Evolutionary conservation across 2,797 vertebrate species (phyloP), one percentile per base, ranked within the genome.

Genomic region (Meriones psammophilus): DNA sequence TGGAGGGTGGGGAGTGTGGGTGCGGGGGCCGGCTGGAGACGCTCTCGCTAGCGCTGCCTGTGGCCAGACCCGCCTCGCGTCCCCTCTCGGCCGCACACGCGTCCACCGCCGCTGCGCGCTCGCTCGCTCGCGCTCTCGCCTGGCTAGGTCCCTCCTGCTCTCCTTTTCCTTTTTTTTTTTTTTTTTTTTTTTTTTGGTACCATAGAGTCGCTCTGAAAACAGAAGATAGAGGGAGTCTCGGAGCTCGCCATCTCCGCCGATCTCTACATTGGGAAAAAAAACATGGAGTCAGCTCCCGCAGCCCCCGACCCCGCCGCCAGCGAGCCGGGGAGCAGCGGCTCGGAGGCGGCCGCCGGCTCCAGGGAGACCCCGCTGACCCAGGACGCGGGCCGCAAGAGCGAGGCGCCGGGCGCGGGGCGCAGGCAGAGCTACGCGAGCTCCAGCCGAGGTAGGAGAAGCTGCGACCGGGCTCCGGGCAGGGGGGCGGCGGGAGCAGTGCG

Each of bases 231-330:
- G 99, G 98, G 98, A 98, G 98, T 98, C 98, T 98, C 99, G 98
- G 98, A 98, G 99, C 99, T 98, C 99, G 98, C 98, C 98, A 98
- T 99, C 98, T 98, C 98, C 98, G 96, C 99, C 98, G 97, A 99
- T 99, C 98, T 98, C 98, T 99, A 98, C 98, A 99, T 97, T 98
- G 98, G 91, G 99, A 99, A 99, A 99, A 99, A 99, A 99, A 99
- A 99, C 99, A 99, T 99, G 99, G 99, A 99, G 99, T 99, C 99
- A 98, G 99, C 99, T 98, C 99, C 99, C 99, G 99, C 99, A 99
- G 99, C 99, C 99, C 99, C 99, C 99, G 99, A 99, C 99, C 99
- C 99, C 99, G 99, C 99, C 98, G 99, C 99, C 98, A 99, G 99
- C 98, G 99, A 99, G 98, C 99, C 99, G 99, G 99, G 99, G 98